Percentiles rank a stretch among this genome's conserved stretches.
Evolutionary conservation across 2,888 invertebrate genomes (phyloP).

Genomic region (Drosophila fungiperda): DNA sequence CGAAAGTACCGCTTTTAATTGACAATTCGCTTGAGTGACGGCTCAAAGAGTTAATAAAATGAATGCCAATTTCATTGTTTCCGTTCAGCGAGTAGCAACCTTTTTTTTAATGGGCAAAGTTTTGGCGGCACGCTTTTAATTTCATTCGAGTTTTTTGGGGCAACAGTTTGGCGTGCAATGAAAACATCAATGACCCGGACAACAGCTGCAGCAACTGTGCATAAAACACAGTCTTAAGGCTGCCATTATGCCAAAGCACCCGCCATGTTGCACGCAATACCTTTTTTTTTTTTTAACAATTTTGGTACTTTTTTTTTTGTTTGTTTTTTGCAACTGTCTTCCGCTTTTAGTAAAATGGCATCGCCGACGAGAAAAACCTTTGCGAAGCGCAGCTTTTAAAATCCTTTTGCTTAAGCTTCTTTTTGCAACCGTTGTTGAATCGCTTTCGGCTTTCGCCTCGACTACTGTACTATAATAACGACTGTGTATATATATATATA

Average conservation of each 20-base stretch:
- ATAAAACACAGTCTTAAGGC: constrained; percentile 64
- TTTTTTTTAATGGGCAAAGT: constrained; percentile 39
- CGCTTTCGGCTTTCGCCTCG: constrained; percentile 24
- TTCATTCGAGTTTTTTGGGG: constrained; percentile 49
- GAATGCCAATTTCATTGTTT: constrained; percentile 63
- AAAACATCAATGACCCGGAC: constrained; percentile 64
- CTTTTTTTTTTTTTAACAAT: constrained; percentile 18
- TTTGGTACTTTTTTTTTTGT: constrained; percentile 14
- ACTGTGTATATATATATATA: constrained; percentile 24
- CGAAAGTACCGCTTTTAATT: constrained; percentile 57
- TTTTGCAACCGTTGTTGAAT: constrained; percentile 51
- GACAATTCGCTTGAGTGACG: constrained; percentile 53
- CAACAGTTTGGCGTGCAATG: constrained; percentile 69
- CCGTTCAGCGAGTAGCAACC: constrained; percentile 26
- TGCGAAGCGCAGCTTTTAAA: constrained; percentile 52
- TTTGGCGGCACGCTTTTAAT: constrained; percentile 61
- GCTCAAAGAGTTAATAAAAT: constrained; percentile 71
- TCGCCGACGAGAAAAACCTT: constrained; percentile 42
- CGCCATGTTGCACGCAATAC: constrained; percentile 44
- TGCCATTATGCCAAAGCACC: constrained; percentile 58
- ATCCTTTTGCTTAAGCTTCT: constrained; percentile 70
- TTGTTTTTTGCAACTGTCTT: constrained; percentile 43
- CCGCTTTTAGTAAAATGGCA: constrained; percentile 57
- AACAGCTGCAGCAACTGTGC: constrained; percentile 56
- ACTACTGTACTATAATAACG: constrained; percentile 13